Evolutionary conservation across 2,797 vertebrate genomes (phyloP), one percentile per base, ranked within the genome.

Genomic region (Zenarchopterus dispar): DNA sequence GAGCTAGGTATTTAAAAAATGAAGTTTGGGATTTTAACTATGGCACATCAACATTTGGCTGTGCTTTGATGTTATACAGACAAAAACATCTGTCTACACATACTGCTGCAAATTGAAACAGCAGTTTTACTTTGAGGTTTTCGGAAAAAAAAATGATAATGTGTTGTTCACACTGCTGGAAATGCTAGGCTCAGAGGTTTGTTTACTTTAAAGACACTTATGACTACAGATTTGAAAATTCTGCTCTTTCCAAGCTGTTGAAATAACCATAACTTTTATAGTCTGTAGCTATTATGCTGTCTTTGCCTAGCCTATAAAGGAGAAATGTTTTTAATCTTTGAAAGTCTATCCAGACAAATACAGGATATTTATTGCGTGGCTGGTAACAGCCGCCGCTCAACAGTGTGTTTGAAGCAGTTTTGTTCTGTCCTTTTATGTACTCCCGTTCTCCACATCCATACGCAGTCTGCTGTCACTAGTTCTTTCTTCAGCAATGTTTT

Each of bases 141-240:
- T 80, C 48, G 80, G 13, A 36, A 62, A 81, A 19, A 62, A 60
- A 78, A 78, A 85, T 85, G 81, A 84, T 82, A 85, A 85, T 77
- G 81, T 51, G 56, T 65, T 81, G 84, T 84, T 85, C 84, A 77
- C 87, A 79, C 73, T 83, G 81, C 74, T 73, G 80, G 83, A 82
- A 84, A 88, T 85, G 78, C 78, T 64, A 71, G 67, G 70, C 78
- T 84, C 81, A 78, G 73, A 82, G 72, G 75, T 76, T 73, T 88
- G 77, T 88, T 89, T 89, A 80, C 85, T 86, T 81, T 84, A 85
- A 81, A 88, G 66, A 71, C 81, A 81, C 77, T 84, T 80, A 52
- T 57, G 76, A 79, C 66, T 74, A 66, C 45, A 67, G 85, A 78
- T 75, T 55, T 82, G 56, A 75, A 82, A 85, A 78, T 49, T 75